Evolutionary conservation across 2,113 vertebrate species (phyloP), one percentile per base, ranked within the genome.

Genomic region (Onychostruthus taczanowskii): DNA sequence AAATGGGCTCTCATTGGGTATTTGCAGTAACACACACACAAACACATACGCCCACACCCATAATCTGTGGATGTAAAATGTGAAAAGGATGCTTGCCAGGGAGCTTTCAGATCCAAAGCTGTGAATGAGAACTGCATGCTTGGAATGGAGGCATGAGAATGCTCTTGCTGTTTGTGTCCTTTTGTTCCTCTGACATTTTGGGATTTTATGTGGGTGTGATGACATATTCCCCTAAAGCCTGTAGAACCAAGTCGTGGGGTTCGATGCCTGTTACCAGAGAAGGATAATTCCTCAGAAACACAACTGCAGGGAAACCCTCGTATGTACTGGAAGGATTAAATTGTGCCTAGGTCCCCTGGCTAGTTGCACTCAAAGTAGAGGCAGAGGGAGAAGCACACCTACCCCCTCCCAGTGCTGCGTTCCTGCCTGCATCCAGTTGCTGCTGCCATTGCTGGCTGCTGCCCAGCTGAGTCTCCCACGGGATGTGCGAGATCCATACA

Each of bases 191-290:
- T 96, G 94, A 94, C 83, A 89, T 90, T 95, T 95, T 59, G 50
- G 79, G 90, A 95, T 92, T 96, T 96, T 93, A 84, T 56, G 80
- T 96, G 93, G 92, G 92, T 81, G 90, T 94, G 88, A 94, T 96
- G 94, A 96, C 76, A 96, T 84, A 96, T 70, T 41, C 47, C 47
- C 22, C 64, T 52, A 52, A 90, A 93, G 53, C 26, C 16, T 0
- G 3, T 49, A 87, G 83, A 84, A 81, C 43, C 15, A 31, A 93
- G 83, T 70, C 64, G 63, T 0, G 21, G 23, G 28, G 83, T 94
- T 89, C 56, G 19, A 11, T 41, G 41, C 50, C 59, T 44, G 26
- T 49, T 86, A 81, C 20, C 61, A 68, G 56, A 50, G 49, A 37
- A 69, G 44, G 44, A 35, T 56, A 4, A 10, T 41, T 72, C 16